Percentiles rank a stretch among this genome's conserved stretches.
phyloP scores from a whole-genome alignment of 2,888 invertebrate species.

The Helicoverpa assulta region DNA sequence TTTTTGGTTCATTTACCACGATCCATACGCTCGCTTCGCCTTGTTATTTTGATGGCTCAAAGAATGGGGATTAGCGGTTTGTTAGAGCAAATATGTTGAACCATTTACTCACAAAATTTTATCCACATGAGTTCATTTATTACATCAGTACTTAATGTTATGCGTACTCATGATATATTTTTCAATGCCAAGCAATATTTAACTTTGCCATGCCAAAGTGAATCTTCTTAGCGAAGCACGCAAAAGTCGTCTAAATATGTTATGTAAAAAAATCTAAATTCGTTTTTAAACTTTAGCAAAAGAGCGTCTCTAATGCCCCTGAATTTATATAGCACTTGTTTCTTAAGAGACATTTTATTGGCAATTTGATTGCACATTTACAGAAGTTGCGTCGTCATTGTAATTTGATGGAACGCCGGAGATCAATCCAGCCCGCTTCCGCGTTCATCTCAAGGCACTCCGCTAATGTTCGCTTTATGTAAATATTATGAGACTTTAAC shows the following conservation, averaged over 20 bases:
- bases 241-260: not conserved
- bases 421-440: constrained; percentile 62
- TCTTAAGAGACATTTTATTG: not conserved
- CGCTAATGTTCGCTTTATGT: constrained; percentile 88
- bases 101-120: too few species aligned
- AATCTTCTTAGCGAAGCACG: not conserved
- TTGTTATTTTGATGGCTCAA: constrained; percentile 60
- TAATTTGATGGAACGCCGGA: constrained; percentile 25
- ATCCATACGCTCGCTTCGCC: constrained; percentile 74
- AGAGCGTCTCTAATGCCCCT: too few species aligned
- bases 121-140: not conserved
- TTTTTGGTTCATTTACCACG: constrained; percentile 84
- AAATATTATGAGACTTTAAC: constrained; percentile 89
- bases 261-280: not conserved
- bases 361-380: constrained; percentile 4
- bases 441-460: constrained; percentile 71
- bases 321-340: not conserved
- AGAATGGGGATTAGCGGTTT: constrained; percentile 40
- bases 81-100: not conserved
- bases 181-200: not conserved
- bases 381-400: constrained; percentile 28
- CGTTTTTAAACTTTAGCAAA: too few species aligned
- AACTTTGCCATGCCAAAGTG: too few species aligned
- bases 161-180: not conserved
- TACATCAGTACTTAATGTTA: not conserved